phyloP scores from a whole-genome alignment of 2,888 invertebrate species.

The Pseudococcus viburni region DNA sequence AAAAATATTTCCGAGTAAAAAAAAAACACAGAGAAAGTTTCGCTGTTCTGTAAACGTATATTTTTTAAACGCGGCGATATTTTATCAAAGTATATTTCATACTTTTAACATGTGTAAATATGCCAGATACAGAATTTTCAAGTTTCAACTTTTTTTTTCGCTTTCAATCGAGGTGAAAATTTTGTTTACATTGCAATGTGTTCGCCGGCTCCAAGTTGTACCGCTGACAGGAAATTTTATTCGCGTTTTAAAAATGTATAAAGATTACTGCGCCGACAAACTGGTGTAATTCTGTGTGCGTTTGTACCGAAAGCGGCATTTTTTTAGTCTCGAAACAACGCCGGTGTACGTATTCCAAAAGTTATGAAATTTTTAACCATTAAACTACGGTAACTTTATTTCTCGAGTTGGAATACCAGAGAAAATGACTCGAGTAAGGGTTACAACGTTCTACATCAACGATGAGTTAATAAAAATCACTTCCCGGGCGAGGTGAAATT shows the following conservation, averaged over 20 bases:
- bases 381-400: not conserved
- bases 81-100: conserved; percentile 13
- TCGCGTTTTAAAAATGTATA: not conserved
- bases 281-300: not conserved
- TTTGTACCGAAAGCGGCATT: not conserved
- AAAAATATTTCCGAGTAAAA: not conserved
- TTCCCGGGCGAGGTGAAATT: not conserved
- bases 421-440: not conserved
- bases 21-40: not conserved
- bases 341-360: not conserved
- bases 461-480: not conserved
- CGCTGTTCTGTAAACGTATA: not conserved
- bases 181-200: not conserved
- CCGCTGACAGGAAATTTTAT: not conserved
- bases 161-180: not conserved
- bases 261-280: not conserved
- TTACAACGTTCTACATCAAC: not conserved
- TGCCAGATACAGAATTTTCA: conserved; percentile 12
- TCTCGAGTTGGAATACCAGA: not conserved
- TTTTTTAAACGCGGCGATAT: not conserved
- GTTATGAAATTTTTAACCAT: not conserved
- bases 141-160: not conserved
- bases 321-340: not conserved
- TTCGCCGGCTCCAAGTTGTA: too few relatives aligned
- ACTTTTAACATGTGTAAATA: conserved; percentile 15